Conservation (phyloP, 2,797 vertebrate genomes). For the Buceros bicornis region DNA sequence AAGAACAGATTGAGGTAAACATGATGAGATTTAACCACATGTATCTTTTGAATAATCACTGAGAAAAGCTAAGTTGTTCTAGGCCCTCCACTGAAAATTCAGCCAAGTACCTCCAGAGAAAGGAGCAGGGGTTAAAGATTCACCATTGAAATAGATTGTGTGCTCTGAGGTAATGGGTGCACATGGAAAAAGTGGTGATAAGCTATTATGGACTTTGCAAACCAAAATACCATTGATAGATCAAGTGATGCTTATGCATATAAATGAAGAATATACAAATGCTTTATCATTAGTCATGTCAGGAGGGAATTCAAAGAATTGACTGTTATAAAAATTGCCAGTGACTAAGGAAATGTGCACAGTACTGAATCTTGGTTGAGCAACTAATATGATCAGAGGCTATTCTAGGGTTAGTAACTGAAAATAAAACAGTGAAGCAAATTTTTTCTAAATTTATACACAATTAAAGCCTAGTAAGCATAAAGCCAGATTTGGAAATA, state of each 20-base stretch:
- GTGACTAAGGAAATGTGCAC: not conserved
- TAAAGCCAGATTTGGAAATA: not conserved
- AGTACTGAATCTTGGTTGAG: not conserved
- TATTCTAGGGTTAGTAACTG: not conserved
- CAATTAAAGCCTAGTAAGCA: not conserved
- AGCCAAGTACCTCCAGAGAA: not conserved
- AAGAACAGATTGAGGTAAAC: not conserved
- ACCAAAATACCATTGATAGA: not conserved
- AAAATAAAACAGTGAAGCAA: not conserved
- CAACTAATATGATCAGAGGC: not conserved
- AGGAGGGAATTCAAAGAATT: not conserved
- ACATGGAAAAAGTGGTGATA: not conserved
- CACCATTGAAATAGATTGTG: not conserved
- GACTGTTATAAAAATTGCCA: not conserved
- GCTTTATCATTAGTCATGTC: not conserved
- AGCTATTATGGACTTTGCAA: not conserved
- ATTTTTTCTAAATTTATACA: not conserved
- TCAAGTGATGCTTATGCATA: not conserved
- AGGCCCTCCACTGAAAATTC: not conserved
- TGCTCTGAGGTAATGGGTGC: not conserved
- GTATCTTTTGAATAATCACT: not conserved
- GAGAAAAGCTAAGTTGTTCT: not conserved
- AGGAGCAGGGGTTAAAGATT: not conserved
- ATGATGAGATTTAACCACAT: not conserved
- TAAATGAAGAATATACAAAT: not conserved